Conservation (phyloP, 2,797 vertebrate species). For the Lepus oiostolus region DNA sequence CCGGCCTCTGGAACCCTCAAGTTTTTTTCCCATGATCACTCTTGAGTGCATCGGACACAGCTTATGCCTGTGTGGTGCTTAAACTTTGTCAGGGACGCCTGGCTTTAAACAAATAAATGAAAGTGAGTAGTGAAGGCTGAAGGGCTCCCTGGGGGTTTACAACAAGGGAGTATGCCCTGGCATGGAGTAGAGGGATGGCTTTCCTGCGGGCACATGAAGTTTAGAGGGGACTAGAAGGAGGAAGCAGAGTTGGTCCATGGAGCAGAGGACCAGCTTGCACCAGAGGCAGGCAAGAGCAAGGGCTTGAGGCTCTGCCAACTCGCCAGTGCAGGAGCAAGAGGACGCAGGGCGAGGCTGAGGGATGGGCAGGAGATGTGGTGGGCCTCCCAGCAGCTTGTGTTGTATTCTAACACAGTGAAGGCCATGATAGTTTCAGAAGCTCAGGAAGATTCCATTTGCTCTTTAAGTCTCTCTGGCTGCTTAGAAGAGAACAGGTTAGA, state of each 20-base stretch:
- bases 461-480: not conserved
- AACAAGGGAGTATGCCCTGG: not conserved
- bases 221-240: not conserved
- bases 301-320: not conserved
- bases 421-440: not conserved
- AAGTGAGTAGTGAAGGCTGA: not conserved
- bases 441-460: not conserved
- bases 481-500: not conserved
- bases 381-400: not conserved
- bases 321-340: no score
- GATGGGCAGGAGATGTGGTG: not conserved
- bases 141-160: not conserved
- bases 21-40: not conserved
- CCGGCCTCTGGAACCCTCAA: no score
- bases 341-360: not conserved
- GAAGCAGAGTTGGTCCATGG: not conserved
- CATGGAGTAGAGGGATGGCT: not conserved
- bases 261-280: not conserved
- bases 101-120: not conserved
- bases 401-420: not conserved
- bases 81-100: not conserved
- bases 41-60: fast-evolving
- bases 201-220: not conserved
- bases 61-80: not conserved
- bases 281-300: not conserved